A percentile compares a stretch with the other conserved stretches of the same genome.
Evolutionary conservation across 2,888 invertebrate genomes (phyloP).

Genomic region (Gortyna flavago): DNA sequence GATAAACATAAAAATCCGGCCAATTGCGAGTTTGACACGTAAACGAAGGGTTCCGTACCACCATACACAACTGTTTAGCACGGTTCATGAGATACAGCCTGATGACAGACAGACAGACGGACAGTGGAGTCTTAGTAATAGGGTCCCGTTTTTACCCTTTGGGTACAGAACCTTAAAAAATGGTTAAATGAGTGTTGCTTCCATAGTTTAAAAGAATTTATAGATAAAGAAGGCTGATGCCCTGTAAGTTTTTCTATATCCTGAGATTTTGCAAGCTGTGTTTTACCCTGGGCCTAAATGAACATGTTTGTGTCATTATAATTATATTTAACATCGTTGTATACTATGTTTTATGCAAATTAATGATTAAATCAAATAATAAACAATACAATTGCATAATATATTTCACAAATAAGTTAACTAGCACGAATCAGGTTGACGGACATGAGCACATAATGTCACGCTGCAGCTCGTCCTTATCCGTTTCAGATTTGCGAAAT

Average conservation of each 20-base stretch:
- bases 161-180: too few species aligned
- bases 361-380: not conserved
- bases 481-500: constrained; percentile 44
- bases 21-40: too few species aligned
- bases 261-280: not conserved
- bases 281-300: too few species aligned
- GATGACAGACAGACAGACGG: too few species aligned
- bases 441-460: constrained; percentile 4
- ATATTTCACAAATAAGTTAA: not conserved
- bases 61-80: too few species aligned
- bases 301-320: not conserved
- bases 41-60: too few species aligned
- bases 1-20: not conserved
- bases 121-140: too few species aligned
- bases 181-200: not conserved
- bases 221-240: too few species aligned
- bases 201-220: not conserved
- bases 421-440: constrained; percentile 9
- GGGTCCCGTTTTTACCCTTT: too few species aligned
- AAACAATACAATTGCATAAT: not conserved
- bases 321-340: not conserved
- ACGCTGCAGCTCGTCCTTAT: constrained; percentile 30
- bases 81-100: too few species aligned
- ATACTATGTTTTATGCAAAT: not conserved
- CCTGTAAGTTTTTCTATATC: not conserved